These are phyloP conservation scores for Psittacara wagleri DNA, from an alignment of 2,113 vertebrate species.

Conservation along the genomic window DNA sequence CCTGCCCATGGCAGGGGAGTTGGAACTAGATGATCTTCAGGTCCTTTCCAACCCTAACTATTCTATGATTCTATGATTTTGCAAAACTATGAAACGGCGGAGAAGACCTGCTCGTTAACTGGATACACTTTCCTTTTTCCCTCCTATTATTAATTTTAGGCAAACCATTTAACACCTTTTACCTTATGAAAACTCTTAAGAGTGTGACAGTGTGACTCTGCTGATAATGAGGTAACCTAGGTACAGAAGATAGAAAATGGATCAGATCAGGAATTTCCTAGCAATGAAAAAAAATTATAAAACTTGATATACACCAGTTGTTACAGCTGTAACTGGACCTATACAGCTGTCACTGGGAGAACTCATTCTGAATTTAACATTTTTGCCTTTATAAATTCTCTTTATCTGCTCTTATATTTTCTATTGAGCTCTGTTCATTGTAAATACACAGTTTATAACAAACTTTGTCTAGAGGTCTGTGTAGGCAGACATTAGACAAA, in stretches of 20 bases:
- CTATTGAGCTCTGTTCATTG: constrained; percentile 12
- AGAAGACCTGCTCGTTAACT: background rate
- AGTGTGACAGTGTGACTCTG: background rate
- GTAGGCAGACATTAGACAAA: constrained; percentile 45
- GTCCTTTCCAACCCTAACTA: no score
- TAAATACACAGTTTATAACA: constrained; percentile 20
- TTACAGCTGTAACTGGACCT: background rate
- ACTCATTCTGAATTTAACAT: background rate
- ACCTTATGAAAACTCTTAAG: background rate
- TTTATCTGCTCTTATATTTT: background rate
- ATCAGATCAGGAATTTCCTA: background rate
- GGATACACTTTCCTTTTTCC: background rate
- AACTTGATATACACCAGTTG: background rate
- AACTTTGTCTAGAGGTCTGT: background rate
- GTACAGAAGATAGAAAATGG: background rate
- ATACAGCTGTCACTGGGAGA: background rate
- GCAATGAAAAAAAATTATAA: background rate
- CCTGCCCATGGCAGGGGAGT: no score
- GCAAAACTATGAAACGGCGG: background rate
- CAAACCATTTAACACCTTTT: background rate
- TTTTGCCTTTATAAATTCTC: background rate
- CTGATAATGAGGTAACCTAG: background rate
- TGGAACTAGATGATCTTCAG: no score
- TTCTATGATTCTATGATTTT: background rate
- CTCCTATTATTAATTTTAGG: background rate